Conservation (phyloP, 1,140 invertebrate species). For the Achatina immaculata region DNA sequence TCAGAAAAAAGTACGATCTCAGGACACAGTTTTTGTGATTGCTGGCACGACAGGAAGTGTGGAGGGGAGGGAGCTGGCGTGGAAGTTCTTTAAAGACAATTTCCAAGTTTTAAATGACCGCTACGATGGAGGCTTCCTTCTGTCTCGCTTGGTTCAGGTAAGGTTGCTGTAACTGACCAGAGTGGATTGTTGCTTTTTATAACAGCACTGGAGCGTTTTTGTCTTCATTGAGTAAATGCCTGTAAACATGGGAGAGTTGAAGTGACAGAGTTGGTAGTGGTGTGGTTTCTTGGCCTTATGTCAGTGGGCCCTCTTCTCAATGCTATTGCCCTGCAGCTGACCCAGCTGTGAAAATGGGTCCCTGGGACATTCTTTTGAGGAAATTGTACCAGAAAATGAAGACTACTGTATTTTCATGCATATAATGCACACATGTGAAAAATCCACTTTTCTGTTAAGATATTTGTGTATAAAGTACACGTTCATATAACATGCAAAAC, state of each 20-base stretch:
- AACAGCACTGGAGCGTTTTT: background rate
- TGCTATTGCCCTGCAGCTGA: too few species aligned
- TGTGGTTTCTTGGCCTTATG: background rate
- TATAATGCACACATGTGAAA: too few species aligned
- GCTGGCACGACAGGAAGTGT: slow-evolving; percentile 80
- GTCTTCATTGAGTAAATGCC: background rate
- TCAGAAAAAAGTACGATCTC: slow-evolving; percentile 88
- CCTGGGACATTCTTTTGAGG: too few species aligned
- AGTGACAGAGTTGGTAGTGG: background rate
- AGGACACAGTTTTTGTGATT: slow-evolving; percentile 91
- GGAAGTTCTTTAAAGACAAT: slow-evolving; percentile 93
- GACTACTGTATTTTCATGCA: too few species aligned
- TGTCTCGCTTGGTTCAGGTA: slow-evolving; percentile 83
- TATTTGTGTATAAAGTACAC: too few species aligned
- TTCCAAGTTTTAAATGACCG: slow-evolving; percentile 81
- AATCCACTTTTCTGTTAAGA: too few species aligned
- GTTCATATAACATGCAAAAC: too few species aligned
- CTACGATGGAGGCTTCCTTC: slow-evolving; percentile 85
- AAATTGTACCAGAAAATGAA: too few species aligned
- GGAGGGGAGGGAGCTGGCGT: slow-evolving; percentile 85
- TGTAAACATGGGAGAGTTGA: background rate
- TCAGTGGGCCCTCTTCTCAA: too few species aligned
- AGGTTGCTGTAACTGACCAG: background rate
- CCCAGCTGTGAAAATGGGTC: too few species aligned
- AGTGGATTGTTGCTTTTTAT: too few species aligned